Conservation (phyloP, 2,113 vertebrate genomes). For the Opisthocomus hoazin region DNA sequence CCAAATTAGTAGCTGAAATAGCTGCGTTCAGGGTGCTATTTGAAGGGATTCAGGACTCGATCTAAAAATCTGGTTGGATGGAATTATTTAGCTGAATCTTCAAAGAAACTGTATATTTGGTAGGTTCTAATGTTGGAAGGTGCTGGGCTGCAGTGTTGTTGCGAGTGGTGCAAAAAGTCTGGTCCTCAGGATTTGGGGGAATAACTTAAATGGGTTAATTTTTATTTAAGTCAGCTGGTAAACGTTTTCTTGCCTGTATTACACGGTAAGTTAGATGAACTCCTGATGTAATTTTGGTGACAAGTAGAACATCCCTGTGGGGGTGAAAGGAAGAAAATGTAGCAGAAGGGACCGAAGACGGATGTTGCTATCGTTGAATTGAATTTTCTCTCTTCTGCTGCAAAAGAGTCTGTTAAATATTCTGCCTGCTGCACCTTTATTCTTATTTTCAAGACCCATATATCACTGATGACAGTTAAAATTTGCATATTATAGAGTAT, state of each 20-base stretch:
- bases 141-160: too few species aligned
- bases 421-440: not conserved
- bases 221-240: not conserved
- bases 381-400: not conserved
- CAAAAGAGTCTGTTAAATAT: not conserved
- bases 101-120: not conserved
- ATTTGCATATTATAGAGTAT: fast-evolving
- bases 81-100: not conserved
- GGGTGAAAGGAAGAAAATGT: not conserved
- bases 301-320: not conserved
- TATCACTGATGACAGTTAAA: not conserved
- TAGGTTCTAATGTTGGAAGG: not conserved
- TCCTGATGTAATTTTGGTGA: not conserved
- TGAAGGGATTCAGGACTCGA: not conserved
- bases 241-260: not conserved
- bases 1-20: not conserved
- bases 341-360: not conserved
- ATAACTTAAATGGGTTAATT: not conserved
- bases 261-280: not conserved
- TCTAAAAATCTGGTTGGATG: not conserved
- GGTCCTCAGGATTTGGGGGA: not conserved
- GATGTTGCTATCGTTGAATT: fast-evolving
- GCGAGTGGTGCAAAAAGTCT: not conserved
- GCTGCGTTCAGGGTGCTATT: too few species aligned
- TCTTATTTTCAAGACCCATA: not conserved